Percentiles rank a stretch among this genome's conserved stretches.
Conservation (phyloP, 2,888 invertebrate species). For the Parnassius smintheus region DNA sequence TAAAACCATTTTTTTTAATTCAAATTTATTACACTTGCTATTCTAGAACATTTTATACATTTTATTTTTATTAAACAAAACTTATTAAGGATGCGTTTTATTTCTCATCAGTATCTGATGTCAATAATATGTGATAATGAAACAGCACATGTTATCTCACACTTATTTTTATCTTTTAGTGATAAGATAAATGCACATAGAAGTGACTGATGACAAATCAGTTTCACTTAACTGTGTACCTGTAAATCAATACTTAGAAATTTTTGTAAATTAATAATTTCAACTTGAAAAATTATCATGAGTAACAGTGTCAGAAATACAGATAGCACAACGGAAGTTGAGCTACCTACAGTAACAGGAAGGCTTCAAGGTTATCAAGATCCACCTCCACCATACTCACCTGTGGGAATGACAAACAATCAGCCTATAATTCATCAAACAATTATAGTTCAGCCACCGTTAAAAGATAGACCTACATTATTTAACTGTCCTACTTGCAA, state of each 20-base stretch:
- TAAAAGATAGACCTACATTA: constrained; percentile 52
- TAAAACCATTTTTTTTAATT: neutral
- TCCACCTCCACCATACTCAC: constrained; percentile 64
- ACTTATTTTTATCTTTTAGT: constrained; percentile 21
- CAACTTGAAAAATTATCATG: constrained; percentile 16
- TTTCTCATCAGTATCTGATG: constrained; percentile 12
- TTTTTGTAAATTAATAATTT: constrained; percentile 6
- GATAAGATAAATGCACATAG: constrained; percentile 33
- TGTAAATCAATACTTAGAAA: constrained; percentile 19
- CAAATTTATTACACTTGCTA: constrained; percentile 1
- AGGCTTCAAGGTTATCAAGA: constrained; percentile 40
- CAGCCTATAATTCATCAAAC: constrained; percentile 52
- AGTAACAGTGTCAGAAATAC: constrained; percentile 22
- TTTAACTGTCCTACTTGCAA: constrained; percentile 59
- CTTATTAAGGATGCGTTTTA: constrained; percentile 1
- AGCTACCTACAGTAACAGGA: constrained; percentile 40
- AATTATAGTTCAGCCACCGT: constrained; percentile 50
- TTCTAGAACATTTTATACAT: constrained; percentile 7
- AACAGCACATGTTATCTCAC: neutral
- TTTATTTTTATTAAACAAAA: constrained; percentile 18
- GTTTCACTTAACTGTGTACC: constrained; percentile 16
- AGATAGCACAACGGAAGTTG: constrained; percentile 36
- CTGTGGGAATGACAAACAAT: constrained; percentile 34
- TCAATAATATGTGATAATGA: constrained; percentile 22
- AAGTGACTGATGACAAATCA: constrained; percentile 28